phyloP scores from a whole-genome alignment of 2,888 invertebrate genomes.

The Eupeodes latifasciatus region DNA sequence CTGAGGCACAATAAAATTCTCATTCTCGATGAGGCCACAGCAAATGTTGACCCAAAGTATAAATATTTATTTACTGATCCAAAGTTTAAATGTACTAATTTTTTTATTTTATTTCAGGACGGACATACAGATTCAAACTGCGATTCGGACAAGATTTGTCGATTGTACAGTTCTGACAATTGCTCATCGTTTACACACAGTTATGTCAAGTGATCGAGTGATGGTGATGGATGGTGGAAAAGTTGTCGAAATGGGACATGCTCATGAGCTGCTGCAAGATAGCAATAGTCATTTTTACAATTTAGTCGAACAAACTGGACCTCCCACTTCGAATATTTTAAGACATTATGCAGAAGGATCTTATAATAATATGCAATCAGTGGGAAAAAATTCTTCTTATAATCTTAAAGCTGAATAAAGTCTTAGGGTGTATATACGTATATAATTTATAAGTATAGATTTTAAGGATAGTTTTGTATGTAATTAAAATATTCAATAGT shows the following conservation, averaged over 20 bases:
- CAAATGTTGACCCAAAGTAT: conserved; percentile 92
- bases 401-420: too few relatives aligned
- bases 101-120: conserved; percentile 27
- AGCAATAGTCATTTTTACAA: conserved; percentile 86
- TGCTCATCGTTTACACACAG: conserved; percentile 75
- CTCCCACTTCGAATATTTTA: conserved; percentile 85
- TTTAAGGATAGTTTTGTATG: too few relatives aligned
- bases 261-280: conserved; percentile 86
- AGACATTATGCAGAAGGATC: conserved; percentile 85
- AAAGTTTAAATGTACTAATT: too few relatives aligned
- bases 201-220: conserved; percentile 74
- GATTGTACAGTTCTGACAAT: conserved; percentile 74
- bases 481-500: too few relatives aligned
- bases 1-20: conserved; percentile 90
- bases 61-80: too few relatives aligned
- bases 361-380: conserved; percentile 22
- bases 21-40: conserved; percentile 94
- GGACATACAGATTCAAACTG: conserved; percentile 56
- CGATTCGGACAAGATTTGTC: conserved; percentile 64
- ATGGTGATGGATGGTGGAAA: conserved; percentile 80
- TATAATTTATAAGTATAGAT: too few relatives aligned
- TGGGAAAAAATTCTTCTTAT: background rate
- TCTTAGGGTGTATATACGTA: too few relatives aligned
- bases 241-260: conserved; percentile 90
- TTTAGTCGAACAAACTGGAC: conserved; percentile 88